These are phyloP conservation scores for Eupithecia subumbrata DNA, from an alignment of 2,888 invertebrate species.

Conservation along the genomic window DNA sequence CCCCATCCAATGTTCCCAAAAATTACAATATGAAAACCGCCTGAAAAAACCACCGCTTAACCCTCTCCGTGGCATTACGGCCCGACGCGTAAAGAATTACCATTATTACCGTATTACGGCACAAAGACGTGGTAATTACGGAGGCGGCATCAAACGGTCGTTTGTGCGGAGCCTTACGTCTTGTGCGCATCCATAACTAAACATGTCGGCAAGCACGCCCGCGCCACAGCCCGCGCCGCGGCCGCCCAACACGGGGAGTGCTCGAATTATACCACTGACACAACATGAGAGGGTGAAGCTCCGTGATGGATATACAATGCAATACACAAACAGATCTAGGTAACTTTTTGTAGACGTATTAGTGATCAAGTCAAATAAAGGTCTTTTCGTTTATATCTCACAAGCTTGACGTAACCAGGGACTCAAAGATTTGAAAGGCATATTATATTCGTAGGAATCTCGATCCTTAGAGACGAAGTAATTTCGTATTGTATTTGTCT, in stretches of 20 bases:
- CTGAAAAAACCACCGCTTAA: constrained; percentile 30
- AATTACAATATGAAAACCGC: constrained; percentile 17
- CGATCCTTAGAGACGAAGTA: background rate
- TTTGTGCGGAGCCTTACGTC: constrained; percentile 31
- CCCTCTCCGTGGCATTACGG: constrained; percentile 32
- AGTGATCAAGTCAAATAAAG: background rate
- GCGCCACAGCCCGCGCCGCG: too few species aligned
- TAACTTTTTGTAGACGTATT: background rate
- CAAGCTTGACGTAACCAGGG: background rate
- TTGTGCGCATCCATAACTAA: constrained; percentile 9
- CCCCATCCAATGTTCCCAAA: background rate
- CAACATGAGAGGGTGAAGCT: background rate
- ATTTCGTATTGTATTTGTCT: background rate
- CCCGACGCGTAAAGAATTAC: constrained; percentile 43
- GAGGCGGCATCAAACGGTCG: constrained; percentile 41
- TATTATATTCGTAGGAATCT: background rate
- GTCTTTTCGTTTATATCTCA: background rate
- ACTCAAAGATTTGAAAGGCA: background rate
- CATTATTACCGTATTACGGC: constrained; percentile 44
- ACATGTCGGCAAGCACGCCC: too few species aligned
- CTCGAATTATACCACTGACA: background rate
- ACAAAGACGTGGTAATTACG: constrained; percentile 41
- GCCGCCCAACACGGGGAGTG: background rate
- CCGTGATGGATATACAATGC: background rate
- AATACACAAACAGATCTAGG: background rate